Conservation (phyloP, 2,888 invertebrate genomes). For the Dynastes tityus region DNA sequence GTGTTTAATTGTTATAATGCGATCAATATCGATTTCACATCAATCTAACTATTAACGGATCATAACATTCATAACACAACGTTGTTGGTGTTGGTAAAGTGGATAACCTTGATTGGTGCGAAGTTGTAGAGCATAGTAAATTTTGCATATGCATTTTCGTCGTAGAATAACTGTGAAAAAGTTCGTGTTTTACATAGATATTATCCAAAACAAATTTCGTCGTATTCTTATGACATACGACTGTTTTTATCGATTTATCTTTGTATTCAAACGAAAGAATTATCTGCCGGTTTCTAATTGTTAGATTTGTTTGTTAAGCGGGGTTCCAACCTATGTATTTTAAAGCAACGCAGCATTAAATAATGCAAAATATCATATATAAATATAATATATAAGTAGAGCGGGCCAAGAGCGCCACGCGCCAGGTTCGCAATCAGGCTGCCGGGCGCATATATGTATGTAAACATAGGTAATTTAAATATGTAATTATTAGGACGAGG, state of each 20-base stretch:
- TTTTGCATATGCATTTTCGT: not conserved
- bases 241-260: not conserved
- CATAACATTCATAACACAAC: too few relatives aligned
- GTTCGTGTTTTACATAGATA: not conserved
- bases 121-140: not conserved
- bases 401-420: too few relatives aligned
- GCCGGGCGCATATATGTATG: too few relatives aligned
- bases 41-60: not conserved
- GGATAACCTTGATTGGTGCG: not conserved
- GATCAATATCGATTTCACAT: not conserved
- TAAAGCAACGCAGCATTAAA: too few relatives aligned
- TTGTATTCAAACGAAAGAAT: not conserved
- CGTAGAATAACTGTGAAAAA: not conserved
- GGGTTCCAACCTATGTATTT: too few relatives aligned
- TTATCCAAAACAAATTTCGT: slow-evolving; percentile 9
- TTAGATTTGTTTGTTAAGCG: not conserved
- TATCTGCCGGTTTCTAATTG: not conserved
- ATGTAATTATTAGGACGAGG: too few relatives aligned
- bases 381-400: too few relatives aligned
- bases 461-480: too few relatives aligned
- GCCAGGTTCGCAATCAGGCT: too few relatives aligned
- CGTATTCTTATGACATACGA: not conserved
- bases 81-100: not conserved
- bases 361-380: too few relatives aligned
- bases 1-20: not conserved